Conservation (phyloP, 2,888 invertebrate species). For the Thalpophila matura region DNA sequence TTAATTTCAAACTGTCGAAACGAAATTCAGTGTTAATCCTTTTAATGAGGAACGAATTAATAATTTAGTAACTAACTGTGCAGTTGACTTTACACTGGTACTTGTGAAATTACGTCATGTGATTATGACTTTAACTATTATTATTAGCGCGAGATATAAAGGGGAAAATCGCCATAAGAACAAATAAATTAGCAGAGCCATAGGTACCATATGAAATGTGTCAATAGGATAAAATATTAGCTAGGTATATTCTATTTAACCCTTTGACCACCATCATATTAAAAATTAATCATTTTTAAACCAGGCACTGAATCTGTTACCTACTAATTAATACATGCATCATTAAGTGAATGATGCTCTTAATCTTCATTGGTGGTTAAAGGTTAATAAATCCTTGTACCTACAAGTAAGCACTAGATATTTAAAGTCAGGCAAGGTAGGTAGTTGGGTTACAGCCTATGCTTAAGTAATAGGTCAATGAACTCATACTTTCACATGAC, state of each 20-base stretch:
- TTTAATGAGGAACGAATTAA: constrained; percentile 53
- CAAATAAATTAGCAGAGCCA: constrained; percentile 33
- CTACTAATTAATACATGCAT: no score
- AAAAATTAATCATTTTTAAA: no score
- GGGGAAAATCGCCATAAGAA: constrained; percentile 59
- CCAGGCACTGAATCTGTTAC: no score
- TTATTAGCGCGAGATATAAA: constrained; percentile 55
- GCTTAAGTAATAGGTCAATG: constrained; percentile 76
- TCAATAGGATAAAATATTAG: constrained; percentile 43
- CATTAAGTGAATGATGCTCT: no score
- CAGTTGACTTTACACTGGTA: constrained; percentile 26
- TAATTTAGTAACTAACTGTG: constrained; percentile 39
- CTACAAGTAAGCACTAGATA: constrained; percentile 44
- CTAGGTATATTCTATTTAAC: constrained; percentile 31
- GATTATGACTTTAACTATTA: constrained; percentile 49
- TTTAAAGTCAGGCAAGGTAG: constrained; percentile 56
- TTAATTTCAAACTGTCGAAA: constrained; percentile 23
- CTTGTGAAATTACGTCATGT: constrained; percentile 45
- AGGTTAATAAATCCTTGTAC: no score
- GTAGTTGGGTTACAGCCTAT: constrained; percentile 66
- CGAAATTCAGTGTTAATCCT: constrained; percentile 36
- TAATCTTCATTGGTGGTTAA: no score
- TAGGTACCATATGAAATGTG: constrained; percentile 32
- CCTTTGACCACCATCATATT: no score
- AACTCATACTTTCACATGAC: constrained; percentile 80